Evolutionary conservation across 1,140 invertebrate species (phyloP), one percentile per base, ranked within the genome.

Genomic region (Drosophila kikkawai): DNA sequence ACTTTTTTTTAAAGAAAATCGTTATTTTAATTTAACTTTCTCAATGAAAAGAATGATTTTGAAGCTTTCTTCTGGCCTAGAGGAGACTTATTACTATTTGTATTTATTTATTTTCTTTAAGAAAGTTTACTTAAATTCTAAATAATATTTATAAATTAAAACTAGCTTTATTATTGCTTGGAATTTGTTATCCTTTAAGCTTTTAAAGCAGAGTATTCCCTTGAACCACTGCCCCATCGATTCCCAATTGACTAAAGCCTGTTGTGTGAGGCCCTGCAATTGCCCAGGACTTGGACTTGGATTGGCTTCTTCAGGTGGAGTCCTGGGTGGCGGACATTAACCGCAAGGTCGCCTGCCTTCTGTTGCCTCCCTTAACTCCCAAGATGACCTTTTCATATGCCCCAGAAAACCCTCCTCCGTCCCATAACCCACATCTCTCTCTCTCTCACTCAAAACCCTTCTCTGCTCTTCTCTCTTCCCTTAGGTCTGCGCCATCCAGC

Each of bases 401-500:
- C 50, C 3, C 1, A 37, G 2, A 19, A 22, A 6, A 15, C 1
- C 9, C 34, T 11, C 12, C 34, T 9, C 12, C 13, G 4, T 9
- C 8, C 17, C 45, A n/a, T 26, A 26, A 47, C 7, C 3, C 17
- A 34, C 19, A 7, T 26, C 53, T 11, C 36, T 39, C 4, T n/a
- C 11, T 9, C 19, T 29, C 32, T 22, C 2, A 55, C 12, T 59
- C 15, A 41, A 41, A 15, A 2, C 15, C 36, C 19, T 22, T 39
- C 65, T 36, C 2, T 13, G 5, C 9, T 17, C 3, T 39, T 19
- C 9, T 32, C 26, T 42, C 7, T 22, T 22, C 29, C 9, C 3
- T 29, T 9, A 97, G 97, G 95, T 96, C 15, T 95, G 97, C 74
- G 96, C 99, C 45, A 96, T 99, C 6, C 99, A 99, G 94, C 97